These are phyloP conservation scores for Stegodyphus dumicola DNA, from an alignment of 1,140 invertebrate genomes.

Conservation along the genomic window DNA sequence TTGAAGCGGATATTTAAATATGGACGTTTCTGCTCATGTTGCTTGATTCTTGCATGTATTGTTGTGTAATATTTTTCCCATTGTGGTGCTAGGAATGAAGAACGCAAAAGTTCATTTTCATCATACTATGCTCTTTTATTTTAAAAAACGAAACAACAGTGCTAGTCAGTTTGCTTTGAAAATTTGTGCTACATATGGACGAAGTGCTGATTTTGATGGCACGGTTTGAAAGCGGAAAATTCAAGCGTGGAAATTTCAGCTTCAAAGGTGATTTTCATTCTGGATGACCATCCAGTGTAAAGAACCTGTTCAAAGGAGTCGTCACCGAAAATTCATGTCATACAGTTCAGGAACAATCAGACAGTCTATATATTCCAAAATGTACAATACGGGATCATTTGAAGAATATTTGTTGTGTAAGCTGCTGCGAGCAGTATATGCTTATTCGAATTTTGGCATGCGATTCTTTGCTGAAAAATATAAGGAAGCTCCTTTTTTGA, in stretches of 20 bases:
- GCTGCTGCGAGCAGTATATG: neutral
- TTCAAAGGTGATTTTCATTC: neutral
- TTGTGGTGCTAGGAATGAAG: neutral
- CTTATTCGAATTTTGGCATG: neutral
- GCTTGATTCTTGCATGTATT: too few species aligned
- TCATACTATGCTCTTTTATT: neutral
- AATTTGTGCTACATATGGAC: neutral
- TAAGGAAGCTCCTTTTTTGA: neutral
- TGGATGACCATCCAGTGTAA: neutral
- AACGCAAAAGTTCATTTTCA: neutral
- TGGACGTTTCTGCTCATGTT: neutral
- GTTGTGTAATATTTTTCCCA: neutral
- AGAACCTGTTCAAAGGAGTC: neutral
- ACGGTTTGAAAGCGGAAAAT: neutral
- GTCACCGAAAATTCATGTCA: neutral
- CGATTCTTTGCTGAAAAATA: neutral
- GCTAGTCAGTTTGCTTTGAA: neutral
- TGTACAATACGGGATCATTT: neutral
- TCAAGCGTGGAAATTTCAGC: neutral
- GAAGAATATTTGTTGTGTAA: neutral
- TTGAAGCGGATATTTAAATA: neutral
- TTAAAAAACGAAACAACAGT: neutral
- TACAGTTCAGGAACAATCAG: neutral
- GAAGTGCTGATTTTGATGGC: neutral
- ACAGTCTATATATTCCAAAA: neutral